A percentile compares a stretch with the other conserved stretches of the same genome.
phyloP scores from a whole-genome alignment of 1,140 invertebrate species.

The Trachymyrmex septentrionalis region DNA sequence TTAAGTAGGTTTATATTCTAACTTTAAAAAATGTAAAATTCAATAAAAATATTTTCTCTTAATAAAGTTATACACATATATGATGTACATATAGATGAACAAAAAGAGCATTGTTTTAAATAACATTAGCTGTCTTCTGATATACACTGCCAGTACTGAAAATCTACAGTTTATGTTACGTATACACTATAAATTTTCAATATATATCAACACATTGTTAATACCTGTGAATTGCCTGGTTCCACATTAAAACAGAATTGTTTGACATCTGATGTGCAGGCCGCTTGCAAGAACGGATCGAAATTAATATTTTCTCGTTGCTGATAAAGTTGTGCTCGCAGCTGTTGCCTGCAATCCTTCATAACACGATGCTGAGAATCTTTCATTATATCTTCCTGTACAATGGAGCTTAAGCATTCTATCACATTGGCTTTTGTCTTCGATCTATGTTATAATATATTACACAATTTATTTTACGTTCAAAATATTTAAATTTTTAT shows the following conservation, averaged over 20 bases:
- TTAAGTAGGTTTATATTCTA: background rate
- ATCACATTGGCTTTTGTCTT: slow-evolving; percentile 96
- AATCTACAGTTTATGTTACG: too few relatives aligned
- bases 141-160: too few relatives aligned
- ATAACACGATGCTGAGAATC: slow-evolving; percentile 92
- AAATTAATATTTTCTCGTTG: slow-evolving; percentile 94
- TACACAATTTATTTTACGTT: background rate
- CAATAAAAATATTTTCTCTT: background rate
- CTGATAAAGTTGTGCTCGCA: slow-evolving; percentile 95
- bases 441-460: slow-evolving; percentile 79
- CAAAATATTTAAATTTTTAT: slow-evolving; percentile 2
- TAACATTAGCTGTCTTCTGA: background rate
- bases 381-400: slow-evolving; percentile 95
- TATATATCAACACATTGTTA: background rate
- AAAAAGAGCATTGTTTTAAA: slow-evolving; percentile 3
- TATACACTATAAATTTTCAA: too few relatives aligned
- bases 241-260: slow-evolving; percentile 91
- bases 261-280: slow-evolving; percentile 93
- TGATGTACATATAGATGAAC: background rate
- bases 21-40: slow-evolving; percentile 23
- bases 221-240: slow-evolving; percentile 92
- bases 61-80: background rate
- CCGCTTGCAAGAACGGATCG: slow-evolving; percentile 92
- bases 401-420: slow-evolving; percentile 95
- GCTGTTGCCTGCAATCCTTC: slow-evolving; percentile 95